A percentile compares a stretch with the other conserved stretches of the same genome.
phyloP scores from a whole-genome alignment of 1,140 invertebrate genomes.

The Macrosteles quadrilineatus region DNA sequence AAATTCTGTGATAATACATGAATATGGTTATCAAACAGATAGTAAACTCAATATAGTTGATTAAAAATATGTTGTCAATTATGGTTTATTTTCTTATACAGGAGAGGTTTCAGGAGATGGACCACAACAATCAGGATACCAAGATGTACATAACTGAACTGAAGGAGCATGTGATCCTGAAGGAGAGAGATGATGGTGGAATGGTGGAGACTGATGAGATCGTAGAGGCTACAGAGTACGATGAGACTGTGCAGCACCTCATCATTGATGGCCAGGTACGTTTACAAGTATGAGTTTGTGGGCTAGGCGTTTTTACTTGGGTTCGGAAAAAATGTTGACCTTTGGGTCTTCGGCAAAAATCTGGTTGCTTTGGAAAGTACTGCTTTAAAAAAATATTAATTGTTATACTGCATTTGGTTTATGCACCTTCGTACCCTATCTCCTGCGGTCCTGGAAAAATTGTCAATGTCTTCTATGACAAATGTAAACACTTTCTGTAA shows the following conservation, averaged over 20 bases:
- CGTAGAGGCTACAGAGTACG: constrained; percentile 49
- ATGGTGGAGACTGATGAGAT: constrained; percentile 44
- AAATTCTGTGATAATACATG: too few species aligned
- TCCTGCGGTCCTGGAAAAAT: background rate
- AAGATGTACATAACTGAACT: constrained; percentile 59
- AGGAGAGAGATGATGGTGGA: constrained; percentile 45
- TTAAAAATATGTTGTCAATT: too few species aligned
- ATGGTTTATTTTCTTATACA: too few species aligned
- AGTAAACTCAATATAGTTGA: too few species aligned
- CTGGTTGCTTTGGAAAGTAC: background rate
- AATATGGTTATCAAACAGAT: too few species aligned
- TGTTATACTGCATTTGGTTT: background rate
- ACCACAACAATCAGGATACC: constrained; percentile 27
- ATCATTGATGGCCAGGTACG: constrained; percentile 54
- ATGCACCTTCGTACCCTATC: background rate
- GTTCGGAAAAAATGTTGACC: background rate
- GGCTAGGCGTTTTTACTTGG: background rate
- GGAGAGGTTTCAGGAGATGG: background rate
- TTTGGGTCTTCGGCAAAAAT: too few species aligned
- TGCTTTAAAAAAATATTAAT: too few species aligned
- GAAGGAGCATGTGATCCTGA: constrained; percentile 58
- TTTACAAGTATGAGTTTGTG: constrained; percentile 10
- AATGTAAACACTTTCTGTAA: too few species aligned
- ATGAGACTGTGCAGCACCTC: constrained; percentile 54
- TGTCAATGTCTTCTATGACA: background rate